Percentiles rank a stretch among this genome's conserved stretches.
Conservation (phyloP, 2,888 invertebrate species). For the Arrhopalites spinosus region DNA sequence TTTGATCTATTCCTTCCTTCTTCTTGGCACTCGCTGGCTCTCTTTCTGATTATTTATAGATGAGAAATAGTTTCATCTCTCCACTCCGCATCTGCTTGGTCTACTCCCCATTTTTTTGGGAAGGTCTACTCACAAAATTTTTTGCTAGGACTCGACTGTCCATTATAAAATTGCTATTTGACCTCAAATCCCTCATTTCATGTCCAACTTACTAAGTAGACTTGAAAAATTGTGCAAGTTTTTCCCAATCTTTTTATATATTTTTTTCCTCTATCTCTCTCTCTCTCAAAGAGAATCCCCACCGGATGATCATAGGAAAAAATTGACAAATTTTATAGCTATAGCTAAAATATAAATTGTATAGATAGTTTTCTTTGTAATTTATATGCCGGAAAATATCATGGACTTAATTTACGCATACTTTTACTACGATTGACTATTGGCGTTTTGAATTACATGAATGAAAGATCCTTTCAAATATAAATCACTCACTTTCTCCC, state of each 20-base stretch:
- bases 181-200: no score
- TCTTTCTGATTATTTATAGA: conserved; percentile 16
- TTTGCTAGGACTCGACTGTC: neutral
- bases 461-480: neutral
- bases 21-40: neutral
- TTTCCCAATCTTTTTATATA: no score
- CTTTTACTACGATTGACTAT: neutral
- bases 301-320: no score
- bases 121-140: neutral
- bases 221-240: no score
- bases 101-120: neutral
- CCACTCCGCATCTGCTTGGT: neutral
- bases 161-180: neutral
- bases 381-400: neutral
- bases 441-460: no score
- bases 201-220: no score
- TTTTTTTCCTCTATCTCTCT: no score
- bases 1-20: neutral
- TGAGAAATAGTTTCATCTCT: conserved; percentile 18
- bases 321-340: no score
- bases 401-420: neutral
- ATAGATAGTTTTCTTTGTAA: neutral
- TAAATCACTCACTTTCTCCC: neutral
- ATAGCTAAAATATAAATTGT: no score
- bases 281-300: no score